Conservation (phyloP, 2,113 vertebrate species). For the Sphyrna mokarran region DNA sequence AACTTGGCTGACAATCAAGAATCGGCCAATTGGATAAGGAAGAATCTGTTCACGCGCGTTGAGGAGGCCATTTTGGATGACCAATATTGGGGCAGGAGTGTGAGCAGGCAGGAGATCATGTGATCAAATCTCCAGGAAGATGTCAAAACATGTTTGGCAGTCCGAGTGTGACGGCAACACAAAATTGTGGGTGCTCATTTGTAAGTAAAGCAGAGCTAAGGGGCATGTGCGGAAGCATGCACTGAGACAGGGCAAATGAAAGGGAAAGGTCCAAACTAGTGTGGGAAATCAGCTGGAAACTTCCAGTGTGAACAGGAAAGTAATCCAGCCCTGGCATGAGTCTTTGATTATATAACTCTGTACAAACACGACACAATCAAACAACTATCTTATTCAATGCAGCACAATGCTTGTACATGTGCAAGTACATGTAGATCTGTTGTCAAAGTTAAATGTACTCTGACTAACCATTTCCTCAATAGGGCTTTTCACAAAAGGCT, state of each 20-base stretch:
- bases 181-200: neutral
- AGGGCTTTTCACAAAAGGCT: neutral
- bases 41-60: neutral
- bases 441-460: conserved; percentile 8
- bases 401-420: neutral
- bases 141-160: neutral
- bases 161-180: neutral
- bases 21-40: neutral
- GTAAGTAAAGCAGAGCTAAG: neutral
- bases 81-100: neutral
- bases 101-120: neutral
- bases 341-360: neutral
- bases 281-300: neutral
- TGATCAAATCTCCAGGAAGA: neutral
- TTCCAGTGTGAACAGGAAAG: too few relatives aligned
- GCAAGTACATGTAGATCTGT: neutral
- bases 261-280: neutral
- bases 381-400: neutral
- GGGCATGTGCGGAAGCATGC: neutral
- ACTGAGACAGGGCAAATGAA: neutral
- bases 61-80: neutral
- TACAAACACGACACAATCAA: neutral
- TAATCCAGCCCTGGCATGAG: neutral
- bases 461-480: neutral
- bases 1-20: neutral